phyloP scores from a whole-genome alignment of 2,113 vertebrate species.

The Corythaeola cristata region DNA sequence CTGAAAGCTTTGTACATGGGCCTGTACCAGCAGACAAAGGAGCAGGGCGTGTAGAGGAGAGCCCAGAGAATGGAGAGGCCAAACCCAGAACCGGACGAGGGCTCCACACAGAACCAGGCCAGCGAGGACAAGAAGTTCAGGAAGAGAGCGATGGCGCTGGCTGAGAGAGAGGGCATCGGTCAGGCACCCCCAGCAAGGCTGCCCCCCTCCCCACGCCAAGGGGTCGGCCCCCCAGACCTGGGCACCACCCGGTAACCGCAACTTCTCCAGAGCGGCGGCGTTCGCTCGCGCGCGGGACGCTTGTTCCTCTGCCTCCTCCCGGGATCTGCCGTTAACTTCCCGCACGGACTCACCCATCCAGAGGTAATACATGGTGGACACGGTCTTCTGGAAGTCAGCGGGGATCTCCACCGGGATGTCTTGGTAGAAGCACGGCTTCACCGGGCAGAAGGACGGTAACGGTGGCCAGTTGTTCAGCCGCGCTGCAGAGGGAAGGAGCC shows the following conservation, averaged over 20 bases:
- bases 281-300: fast-evolving
- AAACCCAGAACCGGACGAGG: constrained; percentile 76
- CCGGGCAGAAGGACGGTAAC: constrained; percentile 88
- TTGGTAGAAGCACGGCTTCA: constrained; percentile 96
- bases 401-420: constrained; percentile 92
- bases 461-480: constrained; percentile 95
- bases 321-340: neutral
- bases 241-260: fast-evolving
- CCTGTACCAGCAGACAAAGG: constrained; percentile 95
- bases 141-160: constrained; percentile 80
- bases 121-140: constrained; percentile 89
- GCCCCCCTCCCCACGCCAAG: neutral
- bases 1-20: constrained; percentile 97
- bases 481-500: constrained; percentile 56
- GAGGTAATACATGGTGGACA: constrained; percentile 94
- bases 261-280: neutral
- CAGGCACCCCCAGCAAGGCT: neutral
- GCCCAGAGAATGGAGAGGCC: constrained; percentile 94
- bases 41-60: constrained; percentile 92
- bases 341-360: constrained; percentile 88
- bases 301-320: neutral
- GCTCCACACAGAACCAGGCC: constrained; percentile 85
- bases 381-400: constrained; percentile 89
- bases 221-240: neutral
- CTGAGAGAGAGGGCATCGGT: constrained; percentile 55